Base-by-base conservation (phyloP, 2,888 invertebrate species). In the Eupithecia vulgata region DNA sequence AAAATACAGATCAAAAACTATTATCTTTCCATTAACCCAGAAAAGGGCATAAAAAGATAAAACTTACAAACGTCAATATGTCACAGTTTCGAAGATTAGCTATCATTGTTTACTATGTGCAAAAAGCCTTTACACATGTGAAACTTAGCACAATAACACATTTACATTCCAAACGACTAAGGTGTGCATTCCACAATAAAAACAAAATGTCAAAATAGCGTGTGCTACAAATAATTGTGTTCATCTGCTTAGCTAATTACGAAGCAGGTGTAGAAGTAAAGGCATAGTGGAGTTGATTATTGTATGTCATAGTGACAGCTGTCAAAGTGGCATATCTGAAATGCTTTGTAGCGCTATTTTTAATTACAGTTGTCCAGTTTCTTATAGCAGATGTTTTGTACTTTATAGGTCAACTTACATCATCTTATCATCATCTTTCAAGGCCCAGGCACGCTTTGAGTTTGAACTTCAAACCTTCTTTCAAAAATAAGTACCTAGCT, bases 211-310 rank as follows among this genome's bases (percentile, higher is more conserved):
- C 65, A 74, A 34, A 61, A 61, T 66, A 65, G 68, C 40, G 40
- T 64, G 71, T 57, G 69, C 67, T n/a, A 35, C 62, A 37, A 64
- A 59, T 62, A 34, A 71, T 10, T 45, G 0, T 15, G 25, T 25
- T 70, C 72, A 70, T 64, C 72, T 72, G 69, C 62, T 52, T 57
- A 57, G 21, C 13, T 70, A 69, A 71, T 74, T 74, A 62, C 34
- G 6, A 68, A 12, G 59, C 37, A 68, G 65, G 65, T 65, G 65
- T 10, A n/a, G n/a, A n/a, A 5, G 25, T 6, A 65, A 25, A 65
- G 40, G 69, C 5, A 57, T 21, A 52, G 21, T 69, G 66, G 67
- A 73, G 70, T 35, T 71, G 70, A 61, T 34, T 3, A 64, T 62
- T 62, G 21, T 67, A 42, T 66, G 62, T 59, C 30, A 70, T 15